Conservation (phyloP, 1,140 invertebrate species). For the Orius laevigatus region DNA sequence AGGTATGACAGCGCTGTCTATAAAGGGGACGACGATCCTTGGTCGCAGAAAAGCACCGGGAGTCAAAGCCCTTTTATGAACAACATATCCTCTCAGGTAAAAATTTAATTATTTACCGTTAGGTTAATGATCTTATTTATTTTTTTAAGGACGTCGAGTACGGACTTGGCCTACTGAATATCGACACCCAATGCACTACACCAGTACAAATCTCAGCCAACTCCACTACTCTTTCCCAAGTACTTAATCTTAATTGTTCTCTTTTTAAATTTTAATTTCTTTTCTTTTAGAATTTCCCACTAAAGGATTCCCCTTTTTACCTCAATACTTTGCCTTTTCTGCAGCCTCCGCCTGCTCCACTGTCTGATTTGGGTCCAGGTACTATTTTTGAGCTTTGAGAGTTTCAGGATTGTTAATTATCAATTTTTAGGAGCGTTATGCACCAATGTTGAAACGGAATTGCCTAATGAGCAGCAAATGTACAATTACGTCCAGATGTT, state of each 20-base stretch:
- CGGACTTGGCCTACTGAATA: conserved; percentile 13
- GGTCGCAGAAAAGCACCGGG: background rate
- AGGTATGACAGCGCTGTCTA: conserved; percentile 8
- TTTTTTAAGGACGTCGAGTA: conserved; percentile 11
- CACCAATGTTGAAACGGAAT: conserved; percentile 14
- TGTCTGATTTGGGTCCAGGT: conserved; percentile 6
- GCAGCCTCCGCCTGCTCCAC: background rate
- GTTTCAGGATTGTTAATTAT: too few species aligned
- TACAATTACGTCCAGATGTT: conserved; percentile 20
- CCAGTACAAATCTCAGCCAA: conserved; percentile 6
- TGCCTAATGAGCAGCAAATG: conserved; percentile 21
- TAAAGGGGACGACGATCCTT: conserved; percentile 8
- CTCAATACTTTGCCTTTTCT: conserved; percentile 4
- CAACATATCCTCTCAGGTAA: background rate
- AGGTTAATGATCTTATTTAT: too few species aligned
- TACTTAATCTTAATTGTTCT: background rate
- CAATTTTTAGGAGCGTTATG: conserved; percentile 2
- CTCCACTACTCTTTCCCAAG: conserved; percentile 6
- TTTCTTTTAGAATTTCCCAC: conserved; percentile 1
- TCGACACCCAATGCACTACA: conserved; percentile 12
- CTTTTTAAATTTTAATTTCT: background rate
- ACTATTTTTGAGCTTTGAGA: background rate
- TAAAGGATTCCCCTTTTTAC: conserved; percentile 8
- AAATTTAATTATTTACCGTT: background rate
- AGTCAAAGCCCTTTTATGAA: conserved; percentile 6